These are phyloP conservation scores for Anguilla obscura DNA, from an alignment of 2,797 vertebrate species.

Conservation along the genomic window DNA sequence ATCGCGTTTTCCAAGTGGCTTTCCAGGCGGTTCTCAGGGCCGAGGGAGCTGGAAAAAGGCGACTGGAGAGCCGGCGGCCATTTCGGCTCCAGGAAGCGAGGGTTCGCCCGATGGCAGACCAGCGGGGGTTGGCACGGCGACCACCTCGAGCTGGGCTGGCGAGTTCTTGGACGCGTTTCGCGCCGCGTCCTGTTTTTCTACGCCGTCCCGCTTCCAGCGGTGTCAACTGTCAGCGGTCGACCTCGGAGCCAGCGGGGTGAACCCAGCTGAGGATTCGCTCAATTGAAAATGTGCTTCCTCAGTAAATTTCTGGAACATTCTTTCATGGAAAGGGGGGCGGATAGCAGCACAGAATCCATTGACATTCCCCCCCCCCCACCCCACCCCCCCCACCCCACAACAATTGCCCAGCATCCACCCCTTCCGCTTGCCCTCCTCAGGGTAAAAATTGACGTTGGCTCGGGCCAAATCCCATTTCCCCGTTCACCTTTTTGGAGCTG, in stretches of 20 bases:
- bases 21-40: background rate
- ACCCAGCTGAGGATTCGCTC: conserved; percentile 16
- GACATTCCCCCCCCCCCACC: too few species aligned
- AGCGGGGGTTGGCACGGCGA: conserved; percentile 33
- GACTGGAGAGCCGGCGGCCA: background rate
- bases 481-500: conserved; percentile 26
- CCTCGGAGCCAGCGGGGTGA: conserved; percentile 36
- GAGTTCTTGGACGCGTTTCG: conserved; percentile 46
- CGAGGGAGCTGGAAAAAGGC: background rate
- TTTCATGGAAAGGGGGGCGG: background rate
- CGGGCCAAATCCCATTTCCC: conserved; percentile 23
- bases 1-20: background rate
- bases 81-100: conserved; percentile 41
- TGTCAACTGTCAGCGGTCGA: conserved; percentile 39
- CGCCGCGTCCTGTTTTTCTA: conserved; percentile 47
- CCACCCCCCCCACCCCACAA: too few species aligned
- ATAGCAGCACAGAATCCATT: background rate
- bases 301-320: conserved; percentile 8
- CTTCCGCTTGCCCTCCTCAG: conserved; percentile 26
- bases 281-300: conserved; percentile 27
- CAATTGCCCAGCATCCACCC: background rate
- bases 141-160: background rate
- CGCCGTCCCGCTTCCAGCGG: conserved; percentile 21
- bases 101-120: conserved; percentile 3
- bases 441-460: conserved; percentile 13